Percentiles rank a stretch among this genome's conserved stretches.
phyloP scores from a whole-genome alignment of 2,113 vertebrate species.

The Mastomys coucha region DNA sequence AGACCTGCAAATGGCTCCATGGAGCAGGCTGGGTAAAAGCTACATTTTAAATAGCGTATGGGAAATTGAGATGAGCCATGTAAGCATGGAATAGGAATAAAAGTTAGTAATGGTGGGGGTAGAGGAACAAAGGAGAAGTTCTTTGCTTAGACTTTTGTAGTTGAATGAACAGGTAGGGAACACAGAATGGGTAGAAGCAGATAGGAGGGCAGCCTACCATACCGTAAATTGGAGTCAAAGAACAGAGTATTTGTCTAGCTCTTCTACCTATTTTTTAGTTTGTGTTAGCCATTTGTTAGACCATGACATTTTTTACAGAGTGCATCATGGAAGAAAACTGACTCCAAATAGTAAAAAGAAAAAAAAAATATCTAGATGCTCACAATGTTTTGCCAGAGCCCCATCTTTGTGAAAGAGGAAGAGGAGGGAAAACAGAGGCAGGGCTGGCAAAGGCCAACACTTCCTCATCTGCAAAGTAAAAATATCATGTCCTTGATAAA shows the following conservation, averaged over 20 bases:
- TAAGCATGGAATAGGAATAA: neutral
- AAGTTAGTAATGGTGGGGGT: neutral
- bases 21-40: neutral
- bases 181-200: neutral
- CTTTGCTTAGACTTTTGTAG: neutral
- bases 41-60: neutral
- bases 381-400: neutral
- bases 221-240: neutral
- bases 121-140: neutral
- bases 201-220: neutral
- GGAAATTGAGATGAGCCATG: neutral
- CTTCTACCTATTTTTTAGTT: neutral
- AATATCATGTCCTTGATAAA: neutral
- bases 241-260: neutral
- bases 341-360: neutral
- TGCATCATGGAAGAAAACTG: neutral
- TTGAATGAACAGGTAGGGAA: neutral
- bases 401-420: conserved; percentile 33
- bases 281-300: neutral
- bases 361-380: neutral
- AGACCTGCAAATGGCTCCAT: neutral
- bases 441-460: neutral
- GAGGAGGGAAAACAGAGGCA: neutral
- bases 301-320: neutral
- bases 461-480: conserved; percentile 40